A percentile compares a stretch with the other conserved stretches of the same genome.
These are phyloP conservation scores for Xanthorhoe spadicearia DNA, from an alignment of 2,888 invertebrate species.

Conservation along the genomic window DNA sequence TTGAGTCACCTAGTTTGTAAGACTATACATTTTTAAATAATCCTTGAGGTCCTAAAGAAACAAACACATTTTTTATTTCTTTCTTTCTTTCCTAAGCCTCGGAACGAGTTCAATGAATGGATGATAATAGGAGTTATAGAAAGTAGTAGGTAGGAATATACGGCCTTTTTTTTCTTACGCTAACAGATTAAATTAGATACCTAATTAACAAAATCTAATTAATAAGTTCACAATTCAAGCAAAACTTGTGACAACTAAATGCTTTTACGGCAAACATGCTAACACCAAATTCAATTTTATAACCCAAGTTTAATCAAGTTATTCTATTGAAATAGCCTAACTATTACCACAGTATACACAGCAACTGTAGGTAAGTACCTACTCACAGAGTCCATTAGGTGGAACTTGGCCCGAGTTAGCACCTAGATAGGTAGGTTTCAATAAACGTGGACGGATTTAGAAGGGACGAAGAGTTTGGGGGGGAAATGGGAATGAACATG, in stretches of 20 bases:
- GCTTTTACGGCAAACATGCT: neutral
- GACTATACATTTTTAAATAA: too few species aligned
- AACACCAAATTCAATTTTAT: conserved; percentile 14
- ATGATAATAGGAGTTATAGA: too few species aligned
- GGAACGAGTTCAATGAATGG: too few species aligned
- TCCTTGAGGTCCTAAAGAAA: too few species aligned
- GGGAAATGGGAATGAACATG: neutral
- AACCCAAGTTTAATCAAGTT: conserved; percentile 15
- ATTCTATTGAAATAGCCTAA: conserved; percentile 18
- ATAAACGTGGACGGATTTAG: conserved; percentile 23
- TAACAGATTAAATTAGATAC: neutral
- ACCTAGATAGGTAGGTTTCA: conserved; percentile 25
- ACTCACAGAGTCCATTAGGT: conserved; percentile 34
- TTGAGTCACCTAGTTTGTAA: too few species aligned
- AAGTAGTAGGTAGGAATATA: too few species aligned
- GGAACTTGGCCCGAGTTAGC: conserved; percentile 33
- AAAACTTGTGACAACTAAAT: neutral
- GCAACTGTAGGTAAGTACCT: neutral
- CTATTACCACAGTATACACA: conserved; percentile 14
- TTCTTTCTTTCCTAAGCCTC: too few species aligned
- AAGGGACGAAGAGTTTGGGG: neutral
- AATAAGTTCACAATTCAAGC: neutral
- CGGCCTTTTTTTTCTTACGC: too few species aligned
- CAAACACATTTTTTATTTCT: too few species aligned
- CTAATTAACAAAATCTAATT: neutral